phyloP scores from a whole-genome alignment of 2,113 vertebrate species.

The Odontesthes bonariensis region DNA sequence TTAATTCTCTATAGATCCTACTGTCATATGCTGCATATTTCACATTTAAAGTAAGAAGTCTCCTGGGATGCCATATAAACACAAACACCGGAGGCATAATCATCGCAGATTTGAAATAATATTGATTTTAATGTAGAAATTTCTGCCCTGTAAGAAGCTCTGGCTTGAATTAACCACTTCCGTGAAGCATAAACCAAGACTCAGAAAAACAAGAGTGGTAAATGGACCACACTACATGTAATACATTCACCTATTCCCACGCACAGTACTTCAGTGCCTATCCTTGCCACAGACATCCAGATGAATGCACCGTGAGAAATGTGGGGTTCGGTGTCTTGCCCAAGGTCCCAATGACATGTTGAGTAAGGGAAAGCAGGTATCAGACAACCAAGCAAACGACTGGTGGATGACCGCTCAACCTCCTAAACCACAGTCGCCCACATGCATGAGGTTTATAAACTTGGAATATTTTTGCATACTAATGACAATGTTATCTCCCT shows the following conservation, averaged over 20 bases:
- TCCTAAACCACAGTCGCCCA: background rate
- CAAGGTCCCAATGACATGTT: background rate
- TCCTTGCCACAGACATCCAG: no score
- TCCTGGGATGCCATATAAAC: background rate
- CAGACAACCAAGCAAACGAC: background rate
- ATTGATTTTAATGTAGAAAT: slow-evolving; percentile 35
- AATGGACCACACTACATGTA: no score
- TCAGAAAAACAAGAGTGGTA: no score
- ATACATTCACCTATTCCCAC: no score
- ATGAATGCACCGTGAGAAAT: background rate
- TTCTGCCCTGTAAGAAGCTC: slow-evolving; percentile 22
- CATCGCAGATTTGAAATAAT: slow-evolving; percentile 24
- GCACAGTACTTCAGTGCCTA: no score
- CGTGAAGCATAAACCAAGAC: slow-evolving; percentile 15
- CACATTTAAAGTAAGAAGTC: background rate
- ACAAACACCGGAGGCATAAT: slow-evolving; percentile 25
- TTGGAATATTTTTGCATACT: slow-evolving; percentile 49
- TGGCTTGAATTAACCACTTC: slow-evolving; percentile 37
- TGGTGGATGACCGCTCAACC: background rate
- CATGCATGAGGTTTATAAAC: slow-evolving; percentile 29
- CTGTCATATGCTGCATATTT: slow-evolving; percentile 14
- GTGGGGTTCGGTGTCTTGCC: background rate
- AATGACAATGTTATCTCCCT: slow-evolving; percentile 38
- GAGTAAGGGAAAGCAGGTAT: background rate
- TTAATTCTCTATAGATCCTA: slow-evolving; percentile 7